phyloP scores from a whole-genome alignment of 2,888 invertebrate genomes.

The Perdita meconis region DNA sequence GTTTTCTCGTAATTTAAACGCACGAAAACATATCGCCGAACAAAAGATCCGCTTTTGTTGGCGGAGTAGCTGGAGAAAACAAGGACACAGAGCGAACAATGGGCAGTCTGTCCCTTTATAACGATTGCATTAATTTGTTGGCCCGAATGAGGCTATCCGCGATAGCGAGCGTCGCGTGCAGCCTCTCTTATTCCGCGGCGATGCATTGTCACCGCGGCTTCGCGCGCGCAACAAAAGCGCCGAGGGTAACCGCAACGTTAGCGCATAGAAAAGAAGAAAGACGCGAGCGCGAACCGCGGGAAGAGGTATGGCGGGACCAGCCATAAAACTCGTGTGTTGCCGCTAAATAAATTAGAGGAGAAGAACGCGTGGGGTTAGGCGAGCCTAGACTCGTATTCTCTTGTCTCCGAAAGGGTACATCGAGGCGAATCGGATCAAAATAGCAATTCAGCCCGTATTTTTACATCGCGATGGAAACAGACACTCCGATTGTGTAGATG shows the following conservation, averaged over 20 bases:
- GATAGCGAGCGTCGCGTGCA: constrained; percentile 22
- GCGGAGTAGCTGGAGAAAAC: too few species aligned
- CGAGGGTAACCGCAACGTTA: constrained; percentile 4
- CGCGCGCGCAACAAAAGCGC: constrained; percentile 36
- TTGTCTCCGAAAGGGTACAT: not conserved
- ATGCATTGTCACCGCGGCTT: constrained; percentile 36
- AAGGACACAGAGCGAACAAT: constrained; percentile 18
- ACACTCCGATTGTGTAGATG: too few species aligned
- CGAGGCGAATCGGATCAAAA: too few species aligned
- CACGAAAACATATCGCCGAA: not conserved
- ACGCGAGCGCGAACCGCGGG: constrained; percentile 6
- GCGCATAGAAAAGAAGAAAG: constrained; percentile 5
- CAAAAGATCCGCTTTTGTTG: not conserved
- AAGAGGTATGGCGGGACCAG: constrained; percentile 26
- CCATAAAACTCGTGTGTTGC: constrained; percentile 55
- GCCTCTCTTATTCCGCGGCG: constrained; percentile 13
- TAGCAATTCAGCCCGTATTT: too few species aligned
- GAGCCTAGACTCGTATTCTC: not conserved
- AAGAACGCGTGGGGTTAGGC: not conserved
- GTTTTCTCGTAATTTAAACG: constrained; percentile 5
- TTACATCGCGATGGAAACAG: too few species aligned
- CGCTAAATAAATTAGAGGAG: constrained; percentile 45
- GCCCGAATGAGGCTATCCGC: not conserved
- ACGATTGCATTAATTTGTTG: constrained; percentile 46
- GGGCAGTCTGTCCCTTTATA: constrained; percentile 24